phyloP scores from a whole-genome alignment of 2,888 invertebrate genomes.

The Ophraella communa region DNA sequence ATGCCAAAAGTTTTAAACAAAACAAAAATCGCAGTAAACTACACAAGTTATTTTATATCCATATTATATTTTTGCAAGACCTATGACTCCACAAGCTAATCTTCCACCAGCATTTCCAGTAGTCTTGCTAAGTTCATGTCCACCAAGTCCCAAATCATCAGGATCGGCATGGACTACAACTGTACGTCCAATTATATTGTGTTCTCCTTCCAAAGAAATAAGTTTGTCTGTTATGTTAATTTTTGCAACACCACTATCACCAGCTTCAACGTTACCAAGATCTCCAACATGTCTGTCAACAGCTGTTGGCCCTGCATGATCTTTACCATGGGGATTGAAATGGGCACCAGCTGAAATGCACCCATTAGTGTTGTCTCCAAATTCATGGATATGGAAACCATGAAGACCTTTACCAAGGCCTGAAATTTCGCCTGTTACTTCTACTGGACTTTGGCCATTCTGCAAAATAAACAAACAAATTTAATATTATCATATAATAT shows the following conservation, averaged over 20 bases:
- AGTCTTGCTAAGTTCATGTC: constrained; percentile 88
- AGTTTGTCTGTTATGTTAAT: constrained; percentile 68
- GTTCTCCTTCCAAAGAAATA: constrained; percentile 72
- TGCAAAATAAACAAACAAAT: constrained; percentile 21
- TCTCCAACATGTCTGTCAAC: constrained; percentile 85
- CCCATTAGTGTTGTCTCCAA: constrained; percentile 94
- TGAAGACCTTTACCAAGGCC: constrained; percentile 82
- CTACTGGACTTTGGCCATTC: constrained; percentile 68
- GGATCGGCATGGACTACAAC: constrained; percentile 91
- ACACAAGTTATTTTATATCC: neutral
- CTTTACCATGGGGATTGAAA: constrained; percentile 83
- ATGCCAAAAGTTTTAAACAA: neutral
- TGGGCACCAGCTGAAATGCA: constrained; percentile 95
- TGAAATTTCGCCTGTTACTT: constrained; percentile 80
- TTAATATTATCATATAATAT: neutral
- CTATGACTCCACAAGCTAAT: constrained; percentile 88
- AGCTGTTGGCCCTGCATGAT: constrained; percentile 84
- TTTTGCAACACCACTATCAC: constrained; percentile 69
- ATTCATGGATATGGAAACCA: constrained; percentile 96
- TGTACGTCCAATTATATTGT: constrained; percentile 84
- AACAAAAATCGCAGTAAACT: neutral
- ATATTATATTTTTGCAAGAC: constrained; percentile 64
- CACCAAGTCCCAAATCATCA: constrained; percentile 90
- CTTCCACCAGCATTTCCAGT: constrained; percentile 96
- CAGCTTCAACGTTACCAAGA: constrained; percentile 73